Evolutionary conservation across 2,113 vertebrate genomes (phyloP).

Genomic region (Prinia subflava): DNA sequence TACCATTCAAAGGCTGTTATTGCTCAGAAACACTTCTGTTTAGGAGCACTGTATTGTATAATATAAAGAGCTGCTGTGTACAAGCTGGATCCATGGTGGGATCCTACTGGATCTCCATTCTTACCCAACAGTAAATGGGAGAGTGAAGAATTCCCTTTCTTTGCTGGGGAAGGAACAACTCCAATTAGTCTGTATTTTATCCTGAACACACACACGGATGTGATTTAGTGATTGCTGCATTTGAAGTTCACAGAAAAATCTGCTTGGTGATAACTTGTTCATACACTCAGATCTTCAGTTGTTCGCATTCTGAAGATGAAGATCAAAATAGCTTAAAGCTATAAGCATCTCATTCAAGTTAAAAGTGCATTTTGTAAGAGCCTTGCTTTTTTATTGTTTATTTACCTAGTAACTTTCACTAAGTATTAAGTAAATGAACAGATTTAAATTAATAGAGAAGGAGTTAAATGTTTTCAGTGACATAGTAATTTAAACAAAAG

Average conservation of each 20-base stretch:
- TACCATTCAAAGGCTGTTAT: background rate
- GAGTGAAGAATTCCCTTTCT: background rate
- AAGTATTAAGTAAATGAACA: background rate
- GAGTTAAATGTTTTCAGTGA: background rate
- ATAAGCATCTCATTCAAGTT: background rate
- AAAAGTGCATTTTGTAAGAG: background rate
- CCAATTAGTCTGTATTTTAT: background rate
- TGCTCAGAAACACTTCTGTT: background rate
- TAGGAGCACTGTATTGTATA: background rate
- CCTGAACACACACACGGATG: fast-evolving
- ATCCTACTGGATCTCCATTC: background rate
- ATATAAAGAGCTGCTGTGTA: background rate
- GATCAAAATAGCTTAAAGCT: background rate
- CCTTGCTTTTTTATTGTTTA: background rate
- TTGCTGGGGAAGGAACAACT: background rate
- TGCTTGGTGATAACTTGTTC: background rate
- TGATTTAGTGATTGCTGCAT: background rate
- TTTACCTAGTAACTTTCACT: background rate
- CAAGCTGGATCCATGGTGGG: fast-evolving
- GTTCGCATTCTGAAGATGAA: background rate
- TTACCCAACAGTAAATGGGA: background rate
- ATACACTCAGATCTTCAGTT: background rate
- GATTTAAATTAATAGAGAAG: background rate
- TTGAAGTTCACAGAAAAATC: background rate
- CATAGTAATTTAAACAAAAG: background rate